Percentiles rank a stretch among this genome's conserved stretches.
Evolutionary conservation across 2,113 vertebrate genomes (phyloP).

Genomic region (Ciconia boyciana): DNA sequence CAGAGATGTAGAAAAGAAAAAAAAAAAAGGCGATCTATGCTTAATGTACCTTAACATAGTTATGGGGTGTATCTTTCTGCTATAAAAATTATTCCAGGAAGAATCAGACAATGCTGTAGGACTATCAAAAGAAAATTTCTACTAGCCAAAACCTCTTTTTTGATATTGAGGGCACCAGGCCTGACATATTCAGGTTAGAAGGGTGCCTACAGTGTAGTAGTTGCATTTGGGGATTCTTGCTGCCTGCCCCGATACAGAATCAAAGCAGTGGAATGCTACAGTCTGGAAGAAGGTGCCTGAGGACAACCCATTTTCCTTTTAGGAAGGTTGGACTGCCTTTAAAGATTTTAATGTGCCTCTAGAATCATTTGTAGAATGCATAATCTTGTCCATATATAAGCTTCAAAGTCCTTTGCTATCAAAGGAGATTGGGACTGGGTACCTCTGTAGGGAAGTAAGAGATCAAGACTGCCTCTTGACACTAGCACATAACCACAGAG

Average conservation of each 20-base stretch:
- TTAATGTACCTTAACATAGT: background rate
- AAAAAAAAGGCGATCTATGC: background rate
- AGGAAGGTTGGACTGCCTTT: background rate
- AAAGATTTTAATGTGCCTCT: background rate
- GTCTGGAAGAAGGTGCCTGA: background rate
- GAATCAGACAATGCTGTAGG: background rate
- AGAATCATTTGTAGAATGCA: background rate
- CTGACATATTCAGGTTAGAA: background rate
- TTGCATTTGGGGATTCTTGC: background rate
- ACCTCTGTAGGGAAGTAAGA: background rate
- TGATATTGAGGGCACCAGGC: background rate
- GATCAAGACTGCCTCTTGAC: background rate
- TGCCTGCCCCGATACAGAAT: background rate
- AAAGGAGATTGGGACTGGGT: background rate
- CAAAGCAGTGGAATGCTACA: background rate
- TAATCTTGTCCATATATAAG: background rate
- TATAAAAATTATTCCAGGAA: background rate
- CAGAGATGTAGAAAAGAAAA: background rate
- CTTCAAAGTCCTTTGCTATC: background rate
- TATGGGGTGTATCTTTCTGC: background rate
- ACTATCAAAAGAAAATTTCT: background rate
- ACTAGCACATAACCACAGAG: background rate
- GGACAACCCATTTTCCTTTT: background rate
- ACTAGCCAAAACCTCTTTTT: background rate
- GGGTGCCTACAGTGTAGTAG: background rate